Conservation (phyloP, 1,140 invertebrate species). For the Cherax destructor region DNA sequence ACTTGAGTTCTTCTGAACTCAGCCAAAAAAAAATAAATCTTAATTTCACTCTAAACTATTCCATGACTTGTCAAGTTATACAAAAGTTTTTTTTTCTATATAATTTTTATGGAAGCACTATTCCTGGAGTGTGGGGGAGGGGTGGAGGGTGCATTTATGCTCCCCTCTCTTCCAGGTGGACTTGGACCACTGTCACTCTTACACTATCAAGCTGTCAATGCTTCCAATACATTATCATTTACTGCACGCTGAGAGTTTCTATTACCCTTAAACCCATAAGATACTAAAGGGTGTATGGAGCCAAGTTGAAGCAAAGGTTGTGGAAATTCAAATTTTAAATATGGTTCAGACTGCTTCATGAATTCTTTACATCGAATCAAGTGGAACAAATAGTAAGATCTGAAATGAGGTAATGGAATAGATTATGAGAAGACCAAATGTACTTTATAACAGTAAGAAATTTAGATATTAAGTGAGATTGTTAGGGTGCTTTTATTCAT, state of each 20-base stretch:
- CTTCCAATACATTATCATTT: constrained; percentile 68
- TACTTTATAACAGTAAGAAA: constrained; percentile 25
- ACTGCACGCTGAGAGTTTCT: constrained; percentile 65
- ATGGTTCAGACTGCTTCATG: not conserved
- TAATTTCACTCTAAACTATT: constrained; percentile 60
- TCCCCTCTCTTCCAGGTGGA: constrained; percentile 54
- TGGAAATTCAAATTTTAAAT: not conserved
- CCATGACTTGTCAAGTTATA: constrained; percentile 67
- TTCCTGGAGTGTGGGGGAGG: constrained; percentile 57
- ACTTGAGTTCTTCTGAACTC: constrained; percentile 55
- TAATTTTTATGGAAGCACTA: constrained; percentile 62
- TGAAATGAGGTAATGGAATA: constrained; percentile 23
- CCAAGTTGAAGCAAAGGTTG: not conserved
- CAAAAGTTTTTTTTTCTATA: constrained; percentile 49
- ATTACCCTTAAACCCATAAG: constrained; percentile 28
- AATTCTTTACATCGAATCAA: not conserved
- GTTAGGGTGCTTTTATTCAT: constrained; percentile 31
- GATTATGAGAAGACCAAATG: constrained; percentile 29
- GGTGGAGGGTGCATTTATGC: constrained; percentile 59
- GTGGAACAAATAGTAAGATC: not conserved
- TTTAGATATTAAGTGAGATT: constrained; percentile 33
- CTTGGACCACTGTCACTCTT: constrained; percentile 20
- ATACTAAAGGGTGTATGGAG: constrained; percentile 28
- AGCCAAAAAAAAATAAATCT: constrained; percentile 47
- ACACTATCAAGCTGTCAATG: constrained; percentile 55